Evolutionary conservation across 2,888 invertebrate species (phyloP), one percentile per base, ranked within the genome.

Genomic region (Drosophila formosana): DNA sequence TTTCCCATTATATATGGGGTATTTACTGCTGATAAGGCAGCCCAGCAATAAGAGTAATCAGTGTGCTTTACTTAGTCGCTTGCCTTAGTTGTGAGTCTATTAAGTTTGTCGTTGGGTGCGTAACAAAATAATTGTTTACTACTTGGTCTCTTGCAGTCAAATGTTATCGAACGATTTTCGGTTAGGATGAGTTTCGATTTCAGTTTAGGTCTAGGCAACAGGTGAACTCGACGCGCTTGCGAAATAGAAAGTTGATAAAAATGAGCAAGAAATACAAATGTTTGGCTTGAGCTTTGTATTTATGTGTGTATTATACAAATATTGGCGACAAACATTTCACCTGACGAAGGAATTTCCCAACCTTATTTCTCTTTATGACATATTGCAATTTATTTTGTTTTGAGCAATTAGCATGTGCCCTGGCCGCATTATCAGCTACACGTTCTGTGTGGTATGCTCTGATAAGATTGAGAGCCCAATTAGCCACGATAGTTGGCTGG

Each of bases 201-300:
- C 45, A 11, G 23, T 64, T 57, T 47, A 9, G 18, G 25, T n/a
- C 46, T 34, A 34, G 51, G 78, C 81, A 77, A 74, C 78, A 80
- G 84, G 71, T 84, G 78, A 81, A 53, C 61, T 60, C 64, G 45
- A 47, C 41, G 39, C 67, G 11, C 5, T 64, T 64, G 73, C 68
- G 49, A 87, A 83, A 80, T 74, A 82, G 87, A 82, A 82, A 82
- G 81, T 80, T 80, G 50, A 73, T 73, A 66, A 72, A 55, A 53
- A 18, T n/a, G n/a, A 41, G 9, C 7, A 8, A 18, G 46, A 46
- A 18, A 18, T 18, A 18, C 18, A 18, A 18, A 18, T 62, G 46
- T 55, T 58, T 76, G 53, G 9, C 3, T 32, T 32, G 32, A 8
- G 32, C 32, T 34, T 34, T 34, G 34, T 4, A 34, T 57, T 49